Conservation (phyloP, 2,888 invertebrate genomes). For the Netelia virgata region DNA sequence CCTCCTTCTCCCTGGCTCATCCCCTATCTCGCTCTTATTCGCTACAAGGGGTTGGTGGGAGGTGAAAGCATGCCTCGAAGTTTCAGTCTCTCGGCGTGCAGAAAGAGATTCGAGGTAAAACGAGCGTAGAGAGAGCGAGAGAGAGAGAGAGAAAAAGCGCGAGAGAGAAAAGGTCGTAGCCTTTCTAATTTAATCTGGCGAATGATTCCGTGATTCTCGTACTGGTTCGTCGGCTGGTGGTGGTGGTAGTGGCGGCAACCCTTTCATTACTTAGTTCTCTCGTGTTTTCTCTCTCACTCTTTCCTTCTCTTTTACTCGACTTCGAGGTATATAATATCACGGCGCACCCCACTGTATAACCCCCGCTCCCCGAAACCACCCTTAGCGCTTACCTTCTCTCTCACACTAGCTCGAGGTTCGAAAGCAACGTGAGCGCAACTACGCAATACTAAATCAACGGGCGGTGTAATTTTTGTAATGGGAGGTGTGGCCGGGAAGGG, state of each 20-base stretch:
- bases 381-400: constrained; percentile 35
- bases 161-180: constrained; percentile 79
- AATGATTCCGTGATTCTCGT: constrained; percentile 85
- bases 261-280: constrained; percentile 84
- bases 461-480: constrained; percentile 85
- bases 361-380: constrained; percentile 43
- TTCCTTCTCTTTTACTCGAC: constrained; percentile 39
- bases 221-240: constrained; percentile 70
- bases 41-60: neutral
- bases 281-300: constrained; percentile 71
- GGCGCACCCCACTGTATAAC: constrained; percentile 58
- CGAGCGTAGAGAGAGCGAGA: constrained; percentile 55
- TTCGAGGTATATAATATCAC: constrained; percentile 44
- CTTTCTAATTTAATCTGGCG: constrained; percentile 85
- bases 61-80: constrained; percentile 31
- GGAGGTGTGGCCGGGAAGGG: constrained; percentile 84
- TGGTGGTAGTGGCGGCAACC: constrained; percentile 76
- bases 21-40: constrained; percentile 12
- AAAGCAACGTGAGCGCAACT: constrained; percentile 75
- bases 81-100: constrained; percentile 56
- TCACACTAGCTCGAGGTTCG: constrained; percentile 64
- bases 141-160: constrained; percentile 49
- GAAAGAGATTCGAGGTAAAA: neutral
- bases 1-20: constrained; percentile 3
- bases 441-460: constrained; percentile 84